These are phyloP conservation scores for Drosophila sp. DNA, from an alignment of 1,140 invertebrate species.

Conservation along the genomic window DNA sequence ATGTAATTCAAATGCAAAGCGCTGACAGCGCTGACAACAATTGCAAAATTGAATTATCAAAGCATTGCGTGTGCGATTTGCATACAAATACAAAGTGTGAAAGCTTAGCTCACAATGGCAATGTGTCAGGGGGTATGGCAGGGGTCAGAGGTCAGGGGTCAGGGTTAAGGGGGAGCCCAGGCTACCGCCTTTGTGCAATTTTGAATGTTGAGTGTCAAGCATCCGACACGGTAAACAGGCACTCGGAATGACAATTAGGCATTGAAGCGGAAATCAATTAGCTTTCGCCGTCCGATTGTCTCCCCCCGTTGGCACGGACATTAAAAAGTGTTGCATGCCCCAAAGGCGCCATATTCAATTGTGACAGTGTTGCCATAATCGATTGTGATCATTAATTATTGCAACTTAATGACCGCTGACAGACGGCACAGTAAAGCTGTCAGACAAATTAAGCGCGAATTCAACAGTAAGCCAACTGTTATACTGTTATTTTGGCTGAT, in stretches of 20 bases:
- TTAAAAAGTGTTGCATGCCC: slow-evolving; percentile 28
- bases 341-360: slow-evolving; percentile 21
- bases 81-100: slow-evolving; percentile 37
- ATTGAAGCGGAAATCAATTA: slow-evolving; percentile 69
- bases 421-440: slow-evolving; percentile 18
- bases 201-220: slow-evolving; percentile 11
- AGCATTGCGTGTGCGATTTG: slow-evolving; percentile 55
- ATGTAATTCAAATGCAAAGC: slow-evolving; percentile 65
- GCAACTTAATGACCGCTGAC: slow-evolving; percentile 22
- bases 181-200: not conserved
- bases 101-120: not conserved
- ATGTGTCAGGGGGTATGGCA: too few species aligned
- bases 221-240: slow-evolving; percentile 41
- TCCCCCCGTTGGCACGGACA: not conserved
- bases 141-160: not conserved
- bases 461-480: slow-evolving; percentile 15
- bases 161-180: not conserved
- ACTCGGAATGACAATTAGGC: slow-evolving; percentile 52
- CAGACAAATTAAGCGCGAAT: slow-evolving; percentile 26
- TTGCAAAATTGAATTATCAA: slow-evolving; percentile 73
- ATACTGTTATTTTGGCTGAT: not conserved
- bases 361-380: slow-evolving; percentile 36
- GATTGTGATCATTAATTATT: slow-evolving; percentile 47
- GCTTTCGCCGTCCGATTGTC: slow-evolving; percentile 15
- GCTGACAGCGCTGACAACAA: slow-evolving; percentile 66